phyloP scores from a whole-genome alignment of 2,113 vertebrate species.

The Toxotes jaculatrix region DNA sequence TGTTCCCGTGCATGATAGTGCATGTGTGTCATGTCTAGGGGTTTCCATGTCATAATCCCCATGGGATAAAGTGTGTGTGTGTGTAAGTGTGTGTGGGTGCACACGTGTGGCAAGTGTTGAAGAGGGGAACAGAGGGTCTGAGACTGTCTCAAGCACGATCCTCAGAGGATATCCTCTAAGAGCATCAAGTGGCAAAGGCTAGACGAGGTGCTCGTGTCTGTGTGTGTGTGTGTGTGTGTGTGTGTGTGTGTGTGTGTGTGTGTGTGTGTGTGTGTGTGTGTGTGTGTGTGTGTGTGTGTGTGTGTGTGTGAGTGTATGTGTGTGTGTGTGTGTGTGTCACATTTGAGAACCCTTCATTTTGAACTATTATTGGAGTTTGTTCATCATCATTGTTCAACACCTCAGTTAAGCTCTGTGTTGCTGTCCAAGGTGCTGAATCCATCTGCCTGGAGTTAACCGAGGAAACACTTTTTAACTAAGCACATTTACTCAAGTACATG shows the following conservation, averaged over 20 bases:
- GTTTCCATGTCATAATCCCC: slow-evolving; percentile 68
- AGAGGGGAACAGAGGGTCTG: slow-evolving; percentile 37
- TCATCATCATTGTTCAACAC: neutral
- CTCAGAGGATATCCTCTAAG: slow-evolving; percentile 53
- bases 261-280: no score
- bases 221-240: neutral
- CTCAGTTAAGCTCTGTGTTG: neutral
- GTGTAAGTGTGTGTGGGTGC: neutral
- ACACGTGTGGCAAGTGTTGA: neutral
- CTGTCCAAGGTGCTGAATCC: slow-evolving; percentile 19
- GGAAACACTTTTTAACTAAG: neutral
- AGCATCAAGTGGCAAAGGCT: slow-evolving; percentile 45
- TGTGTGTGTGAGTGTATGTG: no score
- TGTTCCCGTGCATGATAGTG: slow-evolving; percentile 2
- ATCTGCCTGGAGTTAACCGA: neutral
- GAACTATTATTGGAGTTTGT: slow-evolving; percentile 11
- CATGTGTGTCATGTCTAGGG: slow-evolving; percentile 28
- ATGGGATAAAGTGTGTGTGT: slow-evolving; percentile 45
- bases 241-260: no score
- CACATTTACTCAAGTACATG: neutral
- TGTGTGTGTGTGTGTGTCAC: slow-evolving; percentile 3
- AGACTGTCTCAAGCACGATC: slow-evolving; percentile 42
- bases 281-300: no score
- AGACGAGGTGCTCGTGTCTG: slow-evolving; percentile 14
- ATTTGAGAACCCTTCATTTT: slow-evolving; percentile 22